Conservation (phyloP, 2,113 vertebrate species). For the Agapornis roseicollis region DNA sequence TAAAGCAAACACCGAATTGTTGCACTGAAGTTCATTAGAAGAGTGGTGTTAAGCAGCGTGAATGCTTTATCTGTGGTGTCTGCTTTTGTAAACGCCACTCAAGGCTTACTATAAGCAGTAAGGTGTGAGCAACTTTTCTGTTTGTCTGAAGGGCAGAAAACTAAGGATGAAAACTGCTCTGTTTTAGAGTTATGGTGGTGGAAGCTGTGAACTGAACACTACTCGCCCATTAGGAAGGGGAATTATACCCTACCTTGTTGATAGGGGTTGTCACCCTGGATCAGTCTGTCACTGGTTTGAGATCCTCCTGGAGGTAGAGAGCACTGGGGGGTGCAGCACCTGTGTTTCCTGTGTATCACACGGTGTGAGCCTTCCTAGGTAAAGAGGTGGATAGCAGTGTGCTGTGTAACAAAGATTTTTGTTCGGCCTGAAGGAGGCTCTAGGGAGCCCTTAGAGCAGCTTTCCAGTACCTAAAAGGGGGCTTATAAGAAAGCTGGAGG, state of each 20-base stretch:
- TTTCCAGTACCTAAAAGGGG: background rate
- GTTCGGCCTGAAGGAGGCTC: background rate
- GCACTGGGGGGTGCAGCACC: background rate
- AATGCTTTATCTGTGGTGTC: background rate
- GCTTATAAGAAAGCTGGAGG: background rate
- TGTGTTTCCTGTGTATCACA: rapidly evolving
- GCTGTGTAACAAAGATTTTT: background rate
- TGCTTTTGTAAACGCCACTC: background rate
- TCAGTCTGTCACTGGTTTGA: background rate
- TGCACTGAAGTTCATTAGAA: background rate
- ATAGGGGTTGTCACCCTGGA: background rate
- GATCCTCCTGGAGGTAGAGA: background rate
- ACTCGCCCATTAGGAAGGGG: background rate
- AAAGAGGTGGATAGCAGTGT: background rate
- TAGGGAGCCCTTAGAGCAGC: background rate
- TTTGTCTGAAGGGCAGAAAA: background rate
- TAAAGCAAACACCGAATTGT: background rate
- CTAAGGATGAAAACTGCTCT: background rate
- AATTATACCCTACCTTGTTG: background rate
- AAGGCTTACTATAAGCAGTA: rapidly evolving
- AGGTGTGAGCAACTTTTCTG: background rate
- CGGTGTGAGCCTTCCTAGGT: background rate
- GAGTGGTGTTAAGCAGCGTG: background rate
- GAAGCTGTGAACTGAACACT: background rate
- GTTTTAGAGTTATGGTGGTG: too few relatives aligned